phyloP scores from a whole-genome alignment of 2,797 vertebrate genomes.

The Benthosema pterotum region DNA sequence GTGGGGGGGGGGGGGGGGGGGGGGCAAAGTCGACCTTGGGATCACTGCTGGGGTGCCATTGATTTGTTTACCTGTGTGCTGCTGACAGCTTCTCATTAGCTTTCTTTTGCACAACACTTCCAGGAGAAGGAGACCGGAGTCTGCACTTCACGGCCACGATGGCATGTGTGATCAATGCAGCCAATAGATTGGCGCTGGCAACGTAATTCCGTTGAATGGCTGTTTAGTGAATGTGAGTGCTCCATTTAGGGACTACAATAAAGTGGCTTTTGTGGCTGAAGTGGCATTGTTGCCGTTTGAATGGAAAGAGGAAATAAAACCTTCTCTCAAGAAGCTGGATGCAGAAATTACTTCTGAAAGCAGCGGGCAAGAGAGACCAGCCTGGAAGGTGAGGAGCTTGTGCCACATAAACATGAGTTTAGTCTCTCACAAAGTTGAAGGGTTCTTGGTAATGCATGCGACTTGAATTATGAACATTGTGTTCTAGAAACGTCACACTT shows the following conservation, averaged over 20 bases:
- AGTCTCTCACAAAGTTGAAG: too few species aligned
- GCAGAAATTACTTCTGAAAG: slow-evolving; percentile 38
- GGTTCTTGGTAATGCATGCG: too few species aligned
- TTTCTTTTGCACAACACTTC: slow-evolving; percentile 80
- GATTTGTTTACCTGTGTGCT: slow-evolving; percentile 84
- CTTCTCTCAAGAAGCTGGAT: slow-evolving; percentile 29
- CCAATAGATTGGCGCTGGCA: slow-evolving; percentile 75
- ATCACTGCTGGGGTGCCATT: slow-evolving; percentile 77
- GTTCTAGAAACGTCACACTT: too few species aligned
- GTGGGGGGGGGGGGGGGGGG: neutral
- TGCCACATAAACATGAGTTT: slow-evolving; percentile 6
- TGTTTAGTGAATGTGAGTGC: slow-evolving; percentile 68
- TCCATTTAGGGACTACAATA: slow-evolving; percentile 71
- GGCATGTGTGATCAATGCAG: slow-evolving; percentile 74
- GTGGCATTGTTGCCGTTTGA: slow-evolving; percentile 39
- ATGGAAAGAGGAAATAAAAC: slow-evolving; percentile 40
- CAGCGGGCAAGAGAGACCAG: slow-evolving; percentile 14
- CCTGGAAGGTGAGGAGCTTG: slow-evolving; percentile 12
- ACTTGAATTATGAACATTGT: too few species aligned
- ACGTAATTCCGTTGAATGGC: slow-evolving; percentile 74
- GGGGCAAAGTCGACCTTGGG: slow-evolving; percentile 67
- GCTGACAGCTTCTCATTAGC: slow-evolving; percentile 84
- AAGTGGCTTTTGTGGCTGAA: slow-evolving; percentile 59
- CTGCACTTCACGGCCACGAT: slow-evolving; percentile 60
- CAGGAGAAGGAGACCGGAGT: slow-evolving; percentile 70